These are phyloP conservation scores for Meiosimyza decipiens DNA, from an alignment of 2,888 invertebrate species.

Conservation along the genomic window DNA sequence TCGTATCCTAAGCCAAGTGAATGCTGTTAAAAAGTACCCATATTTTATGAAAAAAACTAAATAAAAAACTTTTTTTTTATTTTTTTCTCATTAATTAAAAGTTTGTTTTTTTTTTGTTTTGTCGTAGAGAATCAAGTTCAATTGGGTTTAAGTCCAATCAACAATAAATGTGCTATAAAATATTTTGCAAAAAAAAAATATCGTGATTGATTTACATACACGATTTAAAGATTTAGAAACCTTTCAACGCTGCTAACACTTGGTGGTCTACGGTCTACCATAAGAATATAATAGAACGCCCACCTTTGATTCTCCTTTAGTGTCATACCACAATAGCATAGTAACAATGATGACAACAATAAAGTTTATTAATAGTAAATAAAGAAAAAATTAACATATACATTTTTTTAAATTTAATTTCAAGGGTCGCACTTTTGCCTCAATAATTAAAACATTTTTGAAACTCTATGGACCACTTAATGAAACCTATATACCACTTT, in stretches of 20 bases:
- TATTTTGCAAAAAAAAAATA: not conserved
- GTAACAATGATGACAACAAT: not conserved
- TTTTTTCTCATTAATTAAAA: conserved; percentile 8
- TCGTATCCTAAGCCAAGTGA: conserved; percentile 4
- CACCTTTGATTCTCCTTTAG: not conserved
- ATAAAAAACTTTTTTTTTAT: not conserved
- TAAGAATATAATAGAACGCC: not conserved
- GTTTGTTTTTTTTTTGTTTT: not conserved
- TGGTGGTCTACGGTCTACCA: not conserved
- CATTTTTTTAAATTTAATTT: conserved; percentile 46
- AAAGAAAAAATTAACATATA: not conserved
- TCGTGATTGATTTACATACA: conserved; percentile 19
- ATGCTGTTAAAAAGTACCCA: not conserved
- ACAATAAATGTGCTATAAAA: not conserved
- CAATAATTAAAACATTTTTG: conserved; percentile 79
- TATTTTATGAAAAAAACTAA: not conserved
- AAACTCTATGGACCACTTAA: conserved; percentile 72
- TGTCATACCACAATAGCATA: not conserved
- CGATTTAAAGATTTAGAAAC: not conserved
- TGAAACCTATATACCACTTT: conserved; percentile 77
- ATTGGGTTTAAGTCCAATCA: not conserved
- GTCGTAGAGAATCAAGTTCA: not conserved
- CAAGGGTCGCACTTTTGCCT: conserved; percentile 83
- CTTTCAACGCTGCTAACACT: not conserved
- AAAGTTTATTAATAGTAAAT: too few relatives aligned